Evolutionary conservation across 2,113 vertebrate genomes (phyloP), one percentile per base, ranked within the genome.

Genomic region (Lota lota): DNA sequence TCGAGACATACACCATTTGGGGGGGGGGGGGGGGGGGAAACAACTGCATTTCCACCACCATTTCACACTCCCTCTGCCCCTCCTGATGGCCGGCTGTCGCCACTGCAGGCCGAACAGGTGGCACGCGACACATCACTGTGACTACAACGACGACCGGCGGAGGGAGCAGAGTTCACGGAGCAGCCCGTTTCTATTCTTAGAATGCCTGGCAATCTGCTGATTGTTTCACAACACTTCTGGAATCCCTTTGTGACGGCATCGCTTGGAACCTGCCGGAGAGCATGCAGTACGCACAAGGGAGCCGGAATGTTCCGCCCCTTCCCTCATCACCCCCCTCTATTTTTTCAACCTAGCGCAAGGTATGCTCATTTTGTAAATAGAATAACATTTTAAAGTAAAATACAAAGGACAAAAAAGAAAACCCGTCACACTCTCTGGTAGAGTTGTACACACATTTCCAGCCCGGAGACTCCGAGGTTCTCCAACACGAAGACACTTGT

Each of bases 361-460:
- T 54, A 36, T 15, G 20, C 12, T 12, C 61, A 24, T 62, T 50
- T 68, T 70, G 77, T 76, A 78, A 61, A 59, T 47, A 54, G 59
- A 74, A 50, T 36, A 61, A 69, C 57, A 59, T 21, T 70, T 67
- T 47, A 61, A 14, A 47, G 12, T 12, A 10, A 47, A 47, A 47
- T 47, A 47, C 40, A 12, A 47, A 56, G 53, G 53, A 56, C 53
- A 2, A 18, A 5, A 14, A 56, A 14, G 66, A 68, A 65, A 62
- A 70, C 72, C 63, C 72, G 73, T 82, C 70, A 66, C 74, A 83
- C 88, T 90, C 88, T 88, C 88, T 81, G 87, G 88, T 77, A 88
- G 88, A 87, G 88, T 88, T 82, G 60, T 64, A 65, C 72, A 65
- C 73, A 73, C 74, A 81, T 76, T 33, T 33, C 82, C 80, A 75